phyloP scores from a whole-genome alignment of 2,888 invertebrate species.

The Netelia virgata region DNA sequence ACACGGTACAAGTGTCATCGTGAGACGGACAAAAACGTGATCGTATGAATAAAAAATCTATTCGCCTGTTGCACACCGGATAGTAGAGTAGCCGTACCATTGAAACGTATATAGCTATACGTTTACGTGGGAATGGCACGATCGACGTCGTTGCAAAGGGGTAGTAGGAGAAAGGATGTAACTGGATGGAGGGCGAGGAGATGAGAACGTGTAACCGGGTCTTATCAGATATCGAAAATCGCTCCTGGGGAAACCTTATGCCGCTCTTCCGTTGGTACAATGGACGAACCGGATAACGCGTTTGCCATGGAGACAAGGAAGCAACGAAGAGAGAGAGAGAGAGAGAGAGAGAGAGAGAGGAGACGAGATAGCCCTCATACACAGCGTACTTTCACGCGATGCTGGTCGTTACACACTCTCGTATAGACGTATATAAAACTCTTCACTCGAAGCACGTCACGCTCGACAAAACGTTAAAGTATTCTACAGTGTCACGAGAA shows the following conservation, averaged over 20 bases:
- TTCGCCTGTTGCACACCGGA: slow-evolving; percentile 58
- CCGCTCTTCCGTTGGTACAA: slow-evolving; percentile 28
- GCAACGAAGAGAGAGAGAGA: neutral
- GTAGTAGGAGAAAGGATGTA: slow-evolving; percentile 17
- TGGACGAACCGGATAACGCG: slow-evolving; percentile 39
- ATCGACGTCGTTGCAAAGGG: slow-evolving; percentile 24
- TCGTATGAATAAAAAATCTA: slow-evolving; percentile 56
- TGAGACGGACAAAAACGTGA: slow-evolving; percentile 55
- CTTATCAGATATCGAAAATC: slow-evolving; percentile 68
- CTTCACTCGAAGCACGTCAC: neutral
- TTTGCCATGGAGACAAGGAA: slow-evolving; percentile 21
- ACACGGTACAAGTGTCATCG: slow-evolving; percentile 48
- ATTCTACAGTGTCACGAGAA: neutral
- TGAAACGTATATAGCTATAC: neutral
- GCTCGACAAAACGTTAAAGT: neutral
- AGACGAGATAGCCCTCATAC: neutral
- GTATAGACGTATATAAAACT: neutral
- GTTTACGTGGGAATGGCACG: neutral
- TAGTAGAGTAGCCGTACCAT: neutral
- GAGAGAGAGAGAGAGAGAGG: too few relatives aligned
- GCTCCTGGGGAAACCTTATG: slow-evolving; percentile 33
- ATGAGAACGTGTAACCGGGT: slow-evolving; percentile 21
- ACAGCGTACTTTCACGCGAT: neutral
- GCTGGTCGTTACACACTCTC: neutral
- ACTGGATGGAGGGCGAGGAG: slow-evolving; percentile 22